phyloP scores from a whole-genome alignment of 1,140 invertebrate species.

The Teleogryllus occipitalis region DNA sequence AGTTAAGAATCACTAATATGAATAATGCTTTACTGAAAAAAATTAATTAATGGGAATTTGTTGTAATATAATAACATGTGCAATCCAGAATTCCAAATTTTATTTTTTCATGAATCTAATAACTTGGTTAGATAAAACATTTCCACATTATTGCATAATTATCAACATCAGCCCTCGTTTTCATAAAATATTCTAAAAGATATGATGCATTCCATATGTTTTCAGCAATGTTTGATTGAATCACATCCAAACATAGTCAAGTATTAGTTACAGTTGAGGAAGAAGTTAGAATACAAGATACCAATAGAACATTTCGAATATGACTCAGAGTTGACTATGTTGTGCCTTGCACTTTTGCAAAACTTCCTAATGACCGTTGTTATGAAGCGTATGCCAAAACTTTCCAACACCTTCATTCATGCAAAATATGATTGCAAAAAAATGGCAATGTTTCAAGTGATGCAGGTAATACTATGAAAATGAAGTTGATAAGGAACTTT shows the following conservation, averaged over 20 bases:
- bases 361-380: neutral
- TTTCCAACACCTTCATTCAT: neutral
- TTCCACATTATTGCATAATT: neutral
- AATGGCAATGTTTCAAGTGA: neutral
- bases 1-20: neutral
- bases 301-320: neutral
- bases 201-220: neutral
- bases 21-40: neutral
- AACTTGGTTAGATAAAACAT: neutral
- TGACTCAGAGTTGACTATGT: neutral
- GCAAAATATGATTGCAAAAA: neutral
- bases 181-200: constrained; percentile 2
- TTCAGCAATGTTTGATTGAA: neutral
- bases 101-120: neutral
- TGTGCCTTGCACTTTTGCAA: neutral
- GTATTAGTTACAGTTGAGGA: neutral
- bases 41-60: neutral
- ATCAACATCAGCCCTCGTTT: neutral
- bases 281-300: neutral
- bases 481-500: neutral
- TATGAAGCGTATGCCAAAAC: neutral
- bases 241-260: neutral
- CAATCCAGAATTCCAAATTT: neutral
- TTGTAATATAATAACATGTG: neutral
- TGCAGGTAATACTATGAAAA: neutral